Evolutionary conservation across 1,140 invertebrate genomes (phyloP).

Genomic region (Drosophila chauvacae): DNA sequence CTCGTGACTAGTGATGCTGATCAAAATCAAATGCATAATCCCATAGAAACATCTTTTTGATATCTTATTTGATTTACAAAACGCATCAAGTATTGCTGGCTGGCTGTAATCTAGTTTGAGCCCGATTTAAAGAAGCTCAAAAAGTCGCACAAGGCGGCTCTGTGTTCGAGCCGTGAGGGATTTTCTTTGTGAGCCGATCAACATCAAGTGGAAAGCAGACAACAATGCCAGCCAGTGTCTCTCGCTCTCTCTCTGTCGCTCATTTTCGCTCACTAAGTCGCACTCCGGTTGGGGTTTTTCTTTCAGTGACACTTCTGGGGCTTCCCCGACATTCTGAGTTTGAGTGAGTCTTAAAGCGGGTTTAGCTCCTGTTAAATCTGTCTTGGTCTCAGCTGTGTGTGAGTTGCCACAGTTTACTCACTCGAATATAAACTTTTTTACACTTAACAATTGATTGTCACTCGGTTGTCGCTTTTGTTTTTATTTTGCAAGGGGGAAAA

Average conservation of each 20-base stretch:
- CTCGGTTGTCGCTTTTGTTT: constrained; percentile 40
- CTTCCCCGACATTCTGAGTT: constrained; percentile 31
- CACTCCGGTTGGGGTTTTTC: constrained; percentile 20
- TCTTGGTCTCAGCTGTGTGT: constrained; percentile 34
- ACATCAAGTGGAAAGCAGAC: constrained; percentile 18
- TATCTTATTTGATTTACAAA: not conserved
- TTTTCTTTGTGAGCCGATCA: constrained; percentile 36
- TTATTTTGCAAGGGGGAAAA: constrained; percentile 2
- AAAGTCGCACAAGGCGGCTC: constrained; percentile 18
- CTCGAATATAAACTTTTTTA: constrained; percentile 75
- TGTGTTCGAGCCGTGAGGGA: constrained; percentile 18
- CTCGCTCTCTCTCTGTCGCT: not conserved
- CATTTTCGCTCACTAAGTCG: constrained; percentile 10
- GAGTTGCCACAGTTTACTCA: constrained; percentile 61
- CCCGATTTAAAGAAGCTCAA: constrained; percentile 5
- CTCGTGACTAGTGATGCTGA: not conserved
- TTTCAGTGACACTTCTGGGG: constrained; percentile 54
- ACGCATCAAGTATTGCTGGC: not conserved
- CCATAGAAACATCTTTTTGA: too few species aligned
- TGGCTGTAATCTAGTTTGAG: not conserved
- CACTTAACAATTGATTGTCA: constrained; percentile 82
- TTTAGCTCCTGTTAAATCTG: constrained; percentile 47
- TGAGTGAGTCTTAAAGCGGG: constrained; percentile 45
- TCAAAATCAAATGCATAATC: not conserved
- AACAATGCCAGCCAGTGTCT: constrained; percentile 35